Evolutionary conservation across 2,797 vertebrate genomes (phyloP).

Genomic region (Mycteria americana): DNA sequence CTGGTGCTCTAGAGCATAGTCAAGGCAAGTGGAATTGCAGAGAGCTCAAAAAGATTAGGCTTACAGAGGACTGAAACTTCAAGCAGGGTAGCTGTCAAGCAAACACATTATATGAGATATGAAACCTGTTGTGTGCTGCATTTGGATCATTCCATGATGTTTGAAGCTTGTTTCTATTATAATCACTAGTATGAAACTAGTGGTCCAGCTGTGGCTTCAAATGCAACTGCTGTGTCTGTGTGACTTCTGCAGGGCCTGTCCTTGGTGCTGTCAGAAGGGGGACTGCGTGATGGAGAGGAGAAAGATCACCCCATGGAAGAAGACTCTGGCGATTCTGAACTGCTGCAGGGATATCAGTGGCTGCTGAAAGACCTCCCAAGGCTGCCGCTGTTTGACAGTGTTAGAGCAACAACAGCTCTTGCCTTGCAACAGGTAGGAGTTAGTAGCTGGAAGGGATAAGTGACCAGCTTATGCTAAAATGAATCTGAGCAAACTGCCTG

Average conservation of each 20-base stretch:
- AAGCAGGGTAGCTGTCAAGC: background rate
- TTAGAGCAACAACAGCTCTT: slow-evolving; percentile 87
- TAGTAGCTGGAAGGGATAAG: background rate
- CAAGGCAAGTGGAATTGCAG: background rate
- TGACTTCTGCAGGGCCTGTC: slow-evolving; percentile 84
- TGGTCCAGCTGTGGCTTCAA: background rate
- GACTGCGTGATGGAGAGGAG: slow-evolving; percentile 89
- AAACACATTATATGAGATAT: background rate
- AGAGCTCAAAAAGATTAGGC: background rate
- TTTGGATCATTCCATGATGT: background rate
- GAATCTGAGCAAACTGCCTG: background rate
- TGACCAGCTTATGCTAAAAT: background rate
- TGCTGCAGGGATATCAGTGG: slow-evolving; percentile 93
- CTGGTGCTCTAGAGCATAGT: background rate
- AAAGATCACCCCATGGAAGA: slow-evolving; percentile 93
- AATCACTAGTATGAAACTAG: background rate
- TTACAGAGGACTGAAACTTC: background rate
- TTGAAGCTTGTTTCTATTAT: background rate
- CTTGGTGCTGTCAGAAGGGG: slow-evolving; percentile 90
- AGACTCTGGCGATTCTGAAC: slow-evolving; percentile 83
- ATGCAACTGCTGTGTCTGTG: background rate
- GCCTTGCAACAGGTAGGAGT: slow-evolving; percentile 91
- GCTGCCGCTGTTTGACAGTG: slow-evolving; percentile 92
- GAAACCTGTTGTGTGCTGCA: background rate
- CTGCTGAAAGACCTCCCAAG: slow-evolving; percentile 91